These are phyloP conservation scores for Aeoliscus strigatus DNA, from an alignment of 2,797 vertebrate genomes.

Conservation along the genomic window DNA sequence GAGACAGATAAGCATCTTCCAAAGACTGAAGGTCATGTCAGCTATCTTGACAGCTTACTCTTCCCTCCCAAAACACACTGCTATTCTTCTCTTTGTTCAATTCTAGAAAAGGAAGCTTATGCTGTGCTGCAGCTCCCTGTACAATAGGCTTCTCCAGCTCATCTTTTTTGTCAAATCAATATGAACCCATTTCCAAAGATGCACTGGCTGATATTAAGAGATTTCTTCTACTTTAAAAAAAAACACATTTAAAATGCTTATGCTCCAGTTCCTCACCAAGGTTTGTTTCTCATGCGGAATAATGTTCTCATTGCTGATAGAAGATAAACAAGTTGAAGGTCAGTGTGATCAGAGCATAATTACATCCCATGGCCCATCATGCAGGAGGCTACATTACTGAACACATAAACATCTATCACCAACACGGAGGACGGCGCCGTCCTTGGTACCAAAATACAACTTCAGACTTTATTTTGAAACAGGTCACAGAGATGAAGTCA, in stretches of 20 bases:
- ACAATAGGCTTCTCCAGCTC: conserved; percentile 13
- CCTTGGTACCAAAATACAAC: conserved; percentile 10
- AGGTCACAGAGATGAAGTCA: not conserved
- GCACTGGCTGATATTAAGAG: conserved; percentile 24
- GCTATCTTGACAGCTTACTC: conserved; percentile 23
- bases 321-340: conserved; percentile 53
- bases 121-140: not conserved
- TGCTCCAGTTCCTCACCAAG: conserved; percentile 27
- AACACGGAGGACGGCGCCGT: conserved; percentile 12
- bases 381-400: conserved; percentile 4
- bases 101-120: conserved; percentile 31
- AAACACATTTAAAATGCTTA: too few relatives aligned
- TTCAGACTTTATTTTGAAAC: not conserved
- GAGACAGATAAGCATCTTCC: conserved; percentile 12
- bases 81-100: conserved; percentile 25
- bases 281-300: conserved; percentile 23
- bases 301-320: conserved; percentile 6
- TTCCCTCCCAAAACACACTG: conserved; percentile 4
- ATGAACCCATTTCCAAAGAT: conserved; percentile 42
- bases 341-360: conserved; percentile 14
- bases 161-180: conserved; percentile 47
- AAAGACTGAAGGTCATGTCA: conserved; percentile 28
- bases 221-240: conserved; percentile 3
- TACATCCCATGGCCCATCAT: conserved; percentile 18
- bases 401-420: conserved; percentile 17